Evolutionary conservation across 2,113 vertebrate species (phyloP).

Genomic region (Urocynchramus pylzowi): DNA sequence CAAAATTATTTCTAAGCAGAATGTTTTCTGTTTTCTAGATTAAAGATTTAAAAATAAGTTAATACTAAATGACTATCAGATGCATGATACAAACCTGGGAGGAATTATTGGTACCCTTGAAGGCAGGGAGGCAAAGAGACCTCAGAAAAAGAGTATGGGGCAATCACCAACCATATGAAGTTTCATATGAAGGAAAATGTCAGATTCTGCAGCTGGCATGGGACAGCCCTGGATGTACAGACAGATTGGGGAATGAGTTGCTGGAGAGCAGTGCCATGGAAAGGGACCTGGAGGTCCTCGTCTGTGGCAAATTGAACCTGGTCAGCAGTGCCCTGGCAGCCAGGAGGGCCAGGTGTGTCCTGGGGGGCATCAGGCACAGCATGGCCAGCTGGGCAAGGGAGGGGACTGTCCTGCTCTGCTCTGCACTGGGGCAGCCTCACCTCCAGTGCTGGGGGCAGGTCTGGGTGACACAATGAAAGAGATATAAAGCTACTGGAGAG

Average conservation of each 20-base stretch:
- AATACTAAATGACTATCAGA: not conserved
- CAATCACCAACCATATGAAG: not conserved
- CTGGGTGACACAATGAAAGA: not conserved
- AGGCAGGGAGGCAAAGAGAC: not conserved
- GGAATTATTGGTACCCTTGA: not conserved
- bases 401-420: not conserved
- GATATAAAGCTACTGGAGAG: not conserved
- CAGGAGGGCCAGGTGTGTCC: rapidly evolving
- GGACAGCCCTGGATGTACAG: rapidly evolving
- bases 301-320: rapidly evolving
- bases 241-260: not conserved
- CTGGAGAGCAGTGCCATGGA: rapidly evolving
- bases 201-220: not conserved
- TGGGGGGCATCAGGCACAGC: not conserved
- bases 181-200: not conserved
- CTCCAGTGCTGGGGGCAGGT: not conserved
- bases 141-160: not conserved
- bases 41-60: not conserved
- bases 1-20: not conserved
- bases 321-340: not conserved
- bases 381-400: rapidly evolving
- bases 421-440: not conserved
- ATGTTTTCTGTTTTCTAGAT: not conserved
- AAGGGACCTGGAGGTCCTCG: not conserved
- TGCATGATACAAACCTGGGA: not conserved